These are phyloP conservation scores for Falco rusticolus DNA, from an alignment of 2,797 vertebrate species.

Conservation along the genomic window DNA sequence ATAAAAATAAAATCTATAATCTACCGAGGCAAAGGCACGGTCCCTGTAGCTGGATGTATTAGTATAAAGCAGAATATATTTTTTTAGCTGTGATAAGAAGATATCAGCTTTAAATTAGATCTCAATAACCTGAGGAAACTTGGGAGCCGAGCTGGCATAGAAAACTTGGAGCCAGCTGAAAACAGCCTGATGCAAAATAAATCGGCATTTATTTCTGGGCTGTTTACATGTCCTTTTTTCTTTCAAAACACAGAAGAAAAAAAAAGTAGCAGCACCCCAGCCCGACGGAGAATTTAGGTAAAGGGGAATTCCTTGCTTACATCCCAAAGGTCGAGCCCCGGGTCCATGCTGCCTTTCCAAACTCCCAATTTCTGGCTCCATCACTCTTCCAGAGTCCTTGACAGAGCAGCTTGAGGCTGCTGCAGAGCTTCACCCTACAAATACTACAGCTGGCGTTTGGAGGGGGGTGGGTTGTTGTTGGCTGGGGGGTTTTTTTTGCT, in stretches of 20 bases:
- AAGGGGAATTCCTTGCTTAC: slow-evolving; percentile 47
- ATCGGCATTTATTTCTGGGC: not conserved
- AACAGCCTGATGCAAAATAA: not conserved
- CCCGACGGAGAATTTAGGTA: not conserved
- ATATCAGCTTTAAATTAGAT: not conserved
- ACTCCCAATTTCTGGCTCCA: not conserved
- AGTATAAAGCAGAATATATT: not conserved
- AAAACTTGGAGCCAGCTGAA: not conserved
- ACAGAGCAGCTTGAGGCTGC: not conserved
- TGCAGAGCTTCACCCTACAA: not conserved
- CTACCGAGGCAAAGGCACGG: not conserved
- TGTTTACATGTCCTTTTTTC: not conserved
- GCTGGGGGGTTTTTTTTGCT: no score
- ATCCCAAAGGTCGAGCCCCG: not conserved
- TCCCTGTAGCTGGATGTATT: not conserved
- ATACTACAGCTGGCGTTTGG: accelerated
- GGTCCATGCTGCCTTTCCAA: not conserved
- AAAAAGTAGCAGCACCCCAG: not conserved
- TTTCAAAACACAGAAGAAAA: not conserved
- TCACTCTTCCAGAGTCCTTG: not conserved
- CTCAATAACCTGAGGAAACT: not conserved
- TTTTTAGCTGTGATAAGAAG: not conserved
- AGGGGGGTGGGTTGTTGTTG: no score
- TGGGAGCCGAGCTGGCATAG: not conserved
- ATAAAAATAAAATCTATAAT: not conserved